phyloP scores from a whole-genome alignment of 2,797 vertebrate species.

The Delichon dasypus region DNA sequence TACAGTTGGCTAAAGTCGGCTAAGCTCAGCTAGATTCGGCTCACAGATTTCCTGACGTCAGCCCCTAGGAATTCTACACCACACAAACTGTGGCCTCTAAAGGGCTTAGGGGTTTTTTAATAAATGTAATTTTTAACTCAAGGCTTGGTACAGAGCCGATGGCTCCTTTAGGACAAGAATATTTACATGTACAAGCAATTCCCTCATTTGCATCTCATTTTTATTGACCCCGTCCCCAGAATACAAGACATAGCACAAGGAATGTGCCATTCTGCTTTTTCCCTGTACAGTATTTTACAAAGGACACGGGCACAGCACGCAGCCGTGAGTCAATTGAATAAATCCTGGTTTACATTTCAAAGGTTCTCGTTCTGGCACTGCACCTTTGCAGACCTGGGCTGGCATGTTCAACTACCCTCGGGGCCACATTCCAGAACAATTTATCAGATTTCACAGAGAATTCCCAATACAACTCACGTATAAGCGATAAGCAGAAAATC shows the following conservation, averaged over 20 bases:
- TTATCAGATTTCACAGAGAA: too few relatives aligned
- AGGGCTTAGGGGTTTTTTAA: background rate
- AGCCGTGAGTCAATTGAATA: background rate
- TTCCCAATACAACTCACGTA: too few relatives aligned
- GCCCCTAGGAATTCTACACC: background rate
- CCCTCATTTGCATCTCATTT: background rate
- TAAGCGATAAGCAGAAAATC: too few relatives aligned
- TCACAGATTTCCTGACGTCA: background rate
- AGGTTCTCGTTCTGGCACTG: background rate
- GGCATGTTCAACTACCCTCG: background rate
- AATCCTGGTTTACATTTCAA: too few relatives aligned
- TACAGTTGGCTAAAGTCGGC: too few relatives aligned
- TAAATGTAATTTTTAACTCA: background rate
- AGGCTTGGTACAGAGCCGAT: background rate
- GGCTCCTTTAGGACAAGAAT: background rate
- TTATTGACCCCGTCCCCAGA: background rate
- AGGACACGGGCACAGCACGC: background rate
- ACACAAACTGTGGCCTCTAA: background rate
- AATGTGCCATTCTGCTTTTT: background rate
- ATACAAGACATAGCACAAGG: background rate
- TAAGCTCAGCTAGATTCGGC: too few relatives aligned
- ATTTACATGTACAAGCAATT: background rate
- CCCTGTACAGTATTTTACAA: background rate
- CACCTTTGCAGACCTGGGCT: background rate
- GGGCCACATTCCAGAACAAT: background rate